These are phyloP conservation scores for Catostomus latipinnis DNA, from an alignment of 2,797 vertebrate species.

Conservation along the genomic window DNA sequence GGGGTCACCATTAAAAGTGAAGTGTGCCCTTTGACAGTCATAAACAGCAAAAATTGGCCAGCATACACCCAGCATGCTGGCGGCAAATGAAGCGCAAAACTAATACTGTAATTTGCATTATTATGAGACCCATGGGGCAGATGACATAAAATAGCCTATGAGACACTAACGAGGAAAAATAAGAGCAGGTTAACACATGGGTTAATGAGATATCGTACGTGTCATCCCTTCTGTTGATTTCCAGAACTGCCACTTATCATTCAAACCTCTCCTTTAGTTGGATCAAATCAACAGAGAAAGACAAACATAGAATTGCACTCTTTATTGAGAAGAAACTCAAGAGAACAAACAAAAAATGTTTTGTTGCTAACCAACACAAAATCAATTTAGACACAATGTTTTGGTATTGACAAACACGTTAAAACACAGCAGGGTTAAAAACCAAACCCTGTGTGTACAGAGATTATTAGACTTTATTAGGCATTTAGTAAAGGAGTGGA, in stretches of 20 bases:
- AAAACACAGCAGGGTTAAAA: too few relatives aligned
- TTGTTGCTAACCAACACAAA: not conserved
- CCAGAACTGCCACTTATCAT: slow-evolving; percentile 14
- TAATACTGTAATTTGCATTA: slow-evolving; percentile 43
- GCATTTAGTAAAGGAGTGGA: too few relatives aligned
- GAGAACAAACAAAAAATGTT: not conserved
- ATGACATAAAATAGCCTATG: slow-evolving; percentile 34
- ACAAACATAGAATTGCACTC: not conserved
- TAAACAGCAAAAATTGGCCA: slow-evolving; percentile 14
- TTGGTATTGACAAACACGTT: too few relatives aligned
- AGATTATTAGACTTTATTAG: too few relatives aligned
- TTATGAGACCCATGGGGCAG: slow-evolving; percentile 21
- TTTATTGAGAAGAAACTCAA: not conserved
- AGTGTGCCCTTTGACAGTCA: not conserved
- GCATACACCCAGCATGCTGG: slow-evolving; percentile 17
- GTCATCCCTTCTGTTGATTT: slow-evolving; percentile 13
- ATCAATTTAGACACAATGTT: too few relatives aligned
- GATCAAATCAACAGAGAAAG: not conserved
- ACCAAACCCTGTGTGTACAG: too few relatives aligned
- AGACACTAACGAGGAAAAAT: slow-evolving; percentile 36
- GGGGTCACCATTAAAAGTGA: not conserved
- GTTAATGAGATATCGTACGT: slow-evolving; percentile 33
- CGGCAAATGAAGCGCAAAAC: slow-evolving; percentile 42
- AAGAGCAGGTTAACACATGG: slow-evolving; percentile 39
- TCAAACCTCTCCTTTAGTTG: not conserved